Conservation (phyloP, 2,888 invertebrate genomes). For the Listrodromus nycthemerus region DNA sequence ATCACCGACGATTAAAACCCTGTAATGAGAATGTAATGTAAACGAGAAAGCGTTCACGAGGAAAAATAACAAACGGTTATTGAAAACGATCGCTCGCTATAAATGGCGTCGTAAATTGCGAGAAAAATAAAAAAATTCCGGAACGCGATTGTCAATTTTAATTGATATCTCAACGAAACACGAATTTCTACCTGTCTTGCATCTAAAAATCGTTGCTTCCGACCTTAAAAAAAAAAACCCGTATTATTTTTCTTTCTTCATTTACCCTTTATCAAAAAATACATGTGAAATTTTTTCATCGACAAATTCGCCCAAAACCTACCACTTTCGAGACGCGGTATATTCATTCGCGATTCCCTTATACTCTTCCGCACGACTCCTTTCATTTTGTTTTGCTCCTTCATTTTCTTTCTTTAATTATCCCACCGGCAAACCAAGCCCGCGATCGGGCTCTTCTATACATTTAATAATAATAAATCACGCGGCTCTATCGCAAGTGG, state of each 20-base stretch:
- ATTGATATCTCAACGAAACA: background rate
- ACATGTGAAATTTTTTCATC: constrained; percentile 31
- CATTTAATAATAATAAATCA: constrained; percentile 65
- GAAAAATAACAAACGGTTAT: background rate
- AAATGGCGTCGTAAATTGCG: background rate
- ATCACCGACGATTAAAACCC: background rate
- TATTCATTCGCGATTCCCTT: constrained; percentile 14
- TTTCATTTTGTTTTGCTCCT: background rate
- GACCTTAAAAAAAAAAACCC: background rate
- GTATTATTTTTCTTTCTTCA: too few relatives aligned
- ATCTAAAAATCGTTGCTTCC: background rate
- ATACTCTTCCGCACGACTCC: background rate
- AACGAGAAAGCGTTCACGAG: background rate
- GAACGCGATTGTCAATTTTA: background rate
- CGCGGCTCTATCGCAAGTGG: constrained; percentile 42
- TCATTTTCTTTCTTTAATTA: constrained; percentile 7
- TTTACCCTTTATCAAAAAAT: constrained; percentile 15
- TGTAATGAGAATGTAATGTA: background rate
- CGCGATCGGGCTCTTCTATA: constrained; percentile 18
- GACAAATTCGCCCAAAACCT: constrained; percentile 43
- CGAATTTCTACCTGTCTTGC: background rate
- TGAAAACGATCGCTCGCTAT: background rate
- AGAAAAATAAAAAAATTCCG: background rate
- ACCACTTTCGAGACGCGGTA: constrained; percentile 40
- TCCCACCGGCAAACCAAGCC: constrained; percentile 12